Evolutionary conservation across 2,888 invertebrate species (phyloP).

Genomic region (Laspeyria flexula): DNA sequence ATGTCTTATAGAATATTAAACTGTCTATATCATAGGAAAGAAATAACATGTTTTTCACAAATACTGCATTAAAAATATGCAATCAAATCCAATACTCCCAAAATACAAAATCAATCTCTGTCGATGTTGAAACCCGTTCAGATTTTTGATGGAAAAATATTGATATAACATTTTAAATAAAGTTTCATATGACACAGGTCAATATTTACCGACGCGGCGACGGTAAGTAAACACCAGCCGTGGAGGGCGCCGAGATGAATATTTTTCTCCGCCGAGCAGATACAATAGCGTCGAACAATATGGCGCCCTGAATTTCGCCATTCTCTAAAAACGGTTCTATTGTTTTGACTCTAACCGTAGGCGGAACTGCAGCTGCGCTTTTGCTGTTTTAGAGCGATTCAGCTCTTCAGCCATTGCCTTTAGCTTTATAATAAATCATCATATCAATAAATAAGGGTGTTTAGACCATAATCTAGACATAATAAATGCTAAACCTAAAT

Average conservation of each 20-base stretch:
- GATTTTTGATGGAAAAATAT: constrained; percentile 18
- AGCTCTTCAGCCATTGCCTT: constrained; percentile 20
- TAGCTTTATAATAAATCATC: neutral
- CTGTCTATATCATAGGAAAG: no score
- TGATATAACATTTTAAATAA: constrained; percentile 32
- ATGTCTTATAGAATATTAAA: no score
- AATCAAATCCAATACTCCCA: no score
- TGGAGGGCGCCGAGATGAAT: constrained; percentile 46
- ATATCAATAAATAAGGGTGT: no score
- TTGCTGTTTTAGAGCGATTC: constrained; percentile 47
- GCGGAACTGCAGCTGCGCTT: constrained; percentile 50
- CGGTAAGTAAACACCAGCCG: constrained; percentile 37
- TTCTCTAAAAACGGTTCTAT: constrained; percentile 54
- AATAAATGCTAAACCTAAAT: neutral
- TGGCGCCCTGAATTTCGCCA: constrained; percentile 48
- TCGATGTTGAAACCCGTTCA: neutral
- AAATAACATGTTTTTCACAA: no score
- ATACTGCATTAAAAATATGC: no score
- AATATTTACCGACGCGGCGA: constrained; percentile 39
- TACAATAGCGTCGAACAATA: constrained; percentile 57
- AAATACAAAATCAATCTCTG: neutral
- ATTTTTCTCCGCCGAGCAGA: constrained; percentile 48
- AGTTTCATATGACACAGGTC: constrained; percentile 33
- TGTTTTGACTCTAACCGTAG: constrained; percentile 50
- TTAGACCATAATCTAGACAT: no score